Evolutionary conservation across 2,888 invertebrate genomes (phyloP).

Genomic region (Amphiduros pacificus): DNA sequence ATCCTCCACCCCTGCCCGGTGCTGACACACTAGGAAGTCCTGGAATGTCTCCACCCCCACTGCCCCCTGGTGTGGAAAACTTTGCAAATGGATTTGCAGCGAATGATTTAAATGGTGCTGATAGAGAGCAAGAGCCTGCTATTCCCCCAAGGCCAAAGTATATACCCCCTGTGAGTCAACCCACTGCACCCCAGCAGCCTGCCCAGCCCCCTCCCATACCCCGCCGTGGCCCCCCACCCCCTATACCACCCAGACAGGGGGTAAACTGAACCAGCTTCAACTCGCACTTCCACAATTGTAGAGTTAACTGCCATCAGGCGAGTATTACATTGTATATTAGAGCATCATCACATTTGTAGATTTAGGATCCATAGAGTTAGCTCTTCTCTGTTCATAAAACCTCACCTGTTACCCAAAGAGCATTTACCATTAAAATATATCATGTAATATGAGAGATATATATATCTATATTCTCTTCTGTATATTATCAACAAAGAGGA

Average conservation of each 20-base stretch:
- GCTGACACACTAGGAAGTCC: too few relatives aligned
- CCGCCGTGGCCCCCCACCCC: conserved; percentile 1
- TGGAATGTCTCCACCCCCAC: conserved; percentile 7
- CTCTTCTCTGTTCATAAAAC: too few relatives aligned
- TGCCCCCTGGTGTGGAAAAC: background rate
- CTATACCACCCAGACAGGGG: conserved; percentile 10
- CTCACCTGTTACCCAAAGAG: too few relatives aligned
- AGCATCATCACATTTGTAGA: too few relatives aligned
- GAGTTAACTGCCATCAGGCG: too few relatives aligned
- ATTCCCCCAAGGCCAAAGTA: conserved; percentile 13
- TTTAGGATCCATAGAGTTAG: too few relatives aligned
- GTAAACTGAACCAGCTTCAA: background rate
- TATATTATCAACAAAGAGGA: too few relatives aligned
- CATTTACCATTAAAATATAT: too few relatives aligned
- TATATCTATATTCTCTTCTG: too few relatives aligned
- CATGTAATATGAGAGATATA: too few relatives aligned
- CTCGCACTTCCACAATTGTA: background rate
- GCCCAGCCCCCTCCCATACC: background rate
- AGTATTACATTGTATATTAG: too few relatives aligned
- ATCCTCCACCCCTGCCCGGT: background rate
- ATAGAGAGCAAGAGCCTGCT: background rate
- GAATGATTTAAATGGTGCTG: too few relatives aligned
- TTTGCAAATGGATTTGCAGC: background rate
- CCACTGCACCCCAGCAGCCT: background rate
- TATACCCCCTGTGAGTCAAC: background rate